These are phyloP conservation scores for Oxytorus armatus DNA, from an alignment of 2,888 invertebrate genomes.

Conservation along the genomic window DNA sequence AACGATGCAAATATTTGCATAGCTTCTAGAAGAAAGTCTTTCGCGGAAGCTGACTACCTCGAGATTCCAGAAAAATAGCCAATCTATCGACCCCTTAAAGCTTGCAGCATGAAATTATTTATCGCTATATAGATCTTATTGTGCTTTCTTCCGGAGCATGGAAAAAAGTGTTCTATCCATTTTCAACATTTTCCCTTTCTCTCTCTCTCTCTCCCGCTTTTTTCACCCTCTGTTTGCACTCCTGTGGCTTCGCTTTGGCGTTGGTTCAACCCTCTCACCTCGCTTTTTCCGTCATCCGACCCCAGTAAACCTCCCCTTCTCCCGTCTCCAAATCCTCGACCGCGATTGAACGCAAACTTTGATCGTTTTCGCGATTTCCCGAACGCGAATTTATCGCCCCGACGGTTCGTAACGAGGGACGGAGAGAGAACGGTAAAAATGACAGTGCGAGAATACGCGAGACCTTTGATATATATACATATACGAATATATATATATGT, in stretches of 20 bases:
- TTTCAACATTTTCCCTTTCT: constrained; percentile 28
- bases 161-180: constrained; percentile 43
- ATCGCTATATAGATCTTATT: constrained; percentile 52
- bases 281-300: constrained; percentile 25
- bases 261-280: constrained; percentile 20
- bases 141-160: constrained; percentile 20
- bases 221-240: constrained; percentile 16
- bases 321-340: constrained; percentile 13
- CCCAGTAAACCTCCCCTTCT: not conserved
- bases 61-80: constrained; percentile 15
- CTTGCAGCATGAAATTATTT: constrained; percentile 34
- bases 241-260: constrained; percentile 27
- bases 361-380: constrained; percentile 60
- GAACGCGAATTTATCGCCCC: constrained; percentile 58
- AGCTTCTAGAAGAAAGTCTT: constrained; percentile 12
- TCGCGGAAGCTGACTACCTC: constrained; percentile 5
- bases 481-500: too few relatives aligned
- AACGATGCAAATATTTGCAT: not conserved
- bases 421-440: constrained; percentile 41
- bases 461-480: too few relatives aligned
- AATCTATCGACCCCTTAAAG: constrained; percentile 32
- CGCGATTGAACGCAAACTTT: constrained; percentile 57
- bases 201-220: constrained; percentile 14
- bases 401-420: constrained; percentile 42
- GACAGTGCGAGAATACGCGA: constrained; percentile 21